Evolutionary conservation across 2,888 invertebrate species (phyloP), one percentile per base, ranked within the genome.

Genomic region (Petrolisthes cinctipes): DNA sequence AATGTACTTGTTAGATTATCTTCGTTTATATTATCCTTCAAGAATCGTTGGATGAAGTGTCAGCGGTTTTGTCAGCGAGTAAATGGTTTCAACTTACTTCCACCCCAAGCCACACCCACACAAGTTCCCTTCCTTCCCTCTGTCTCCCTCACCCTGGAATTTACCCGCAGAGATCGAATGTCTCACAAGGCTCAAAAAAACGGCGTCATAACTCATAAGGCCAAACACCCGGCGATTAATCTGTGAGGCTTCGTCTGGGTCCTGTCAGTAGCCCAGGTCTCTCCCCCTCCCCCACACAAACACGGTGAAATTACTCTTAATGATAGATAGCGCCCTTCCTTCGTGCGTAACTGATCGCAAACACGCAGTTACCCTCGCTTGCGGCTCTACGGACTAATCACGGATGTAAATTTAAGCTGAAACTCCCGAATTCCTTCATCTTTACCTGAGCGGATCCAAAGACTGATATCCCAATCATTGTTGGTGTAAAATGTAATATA

Each of bases 291-390:
- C 54, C 54, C 20, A 23, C 80, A 54, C 57, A 57, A 7, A 17
- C 80, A 56, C 80, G 57, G 80, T 80, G 53, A 80, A 80, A 80
- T 80, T 11, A 80, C 80, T 57, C 53, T 23, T 80, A 80, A 80
- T 80, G 80, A 80, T 80, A 57, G 80, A 80, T 80, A 80, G 80
- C 20, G 14, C 56, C 57, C 54, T 23, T 80, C 80, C 80, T 14
- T 56, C 80, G 57, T 4, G 80, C 80, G 80, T 80, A 80, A 80
- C 80, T 80, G 80, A 80, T 80, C 80, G 80, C 56, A 80, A 80
- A 80, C 80, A 80, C 80, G 80, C 80, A n/a, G 23, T 80, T 80
- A 54, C 80, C 80, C 6, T 61, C 61, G 61, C 61, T 61, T 61
- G 61, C 61, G 61, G 61, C 11, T 17, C 11, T 11, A 61, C 9